Base-by-base conservation (phyloP, 2,888 invertebrate genomes). In the Dione vanillae region DNA sequence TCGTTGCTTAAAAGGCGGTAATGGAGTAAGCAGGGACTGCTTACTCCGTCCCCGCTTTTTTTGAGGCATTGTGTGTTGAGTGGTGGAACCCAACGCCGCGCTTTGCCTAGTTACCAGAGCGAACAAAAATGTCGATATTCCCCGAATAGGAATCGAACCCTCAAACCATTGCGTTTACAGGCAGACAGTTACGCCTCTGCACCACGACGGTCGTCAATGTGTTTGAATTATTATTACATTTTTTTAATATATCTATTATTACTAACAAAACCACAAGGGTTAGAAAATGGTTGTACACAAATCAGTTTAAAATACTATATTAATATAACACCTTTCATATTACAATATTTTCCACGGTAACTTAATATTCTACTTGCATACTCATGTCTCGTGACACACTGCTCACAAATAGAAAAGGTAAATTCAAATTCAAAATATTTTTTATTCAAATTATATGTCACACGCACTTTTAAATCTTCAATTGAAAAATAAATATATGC, bases 311-410 rank as follows among this genome's bases (percentile, higher is more conserved):
- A 64, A 51, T 64, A 51, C 9, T 49, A 51, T 64, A 51, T 64
- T 51, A 51, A 64, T 64, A 49, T 64, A 35, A 49, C 35, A 20
- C 20, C 41, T 35, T 37, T 64, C 37, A 52, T 62, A 52, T 62
- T 43, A 68, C 35, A 52, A 68, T 62, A 68, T 62, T 68, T 47
- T 54, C 20, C 45, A 27, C 14, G 37, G 37, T 19, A 45, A 64
- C 62, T 62, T 54, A 69, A 64, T 69, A 69, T 69, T 64, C 62
- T 19, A 47, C 64, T 40, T 54, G 68, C 62, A 47, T 20, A 56
- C 62, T 69, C 62, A 54, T 64, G 64, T 56, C 45, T 20, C 35
- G 68, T 14, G 35, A 69, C 62, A 69, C 62, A 69, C 54, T 20
- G 68, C 12, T 41, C 6, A 12, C 8, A 14, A 37, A 47, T 27